Conservation (phyloP, 2,888 invertebrate genomes). For the Cataglyphis rosenhaueri region DNA sequence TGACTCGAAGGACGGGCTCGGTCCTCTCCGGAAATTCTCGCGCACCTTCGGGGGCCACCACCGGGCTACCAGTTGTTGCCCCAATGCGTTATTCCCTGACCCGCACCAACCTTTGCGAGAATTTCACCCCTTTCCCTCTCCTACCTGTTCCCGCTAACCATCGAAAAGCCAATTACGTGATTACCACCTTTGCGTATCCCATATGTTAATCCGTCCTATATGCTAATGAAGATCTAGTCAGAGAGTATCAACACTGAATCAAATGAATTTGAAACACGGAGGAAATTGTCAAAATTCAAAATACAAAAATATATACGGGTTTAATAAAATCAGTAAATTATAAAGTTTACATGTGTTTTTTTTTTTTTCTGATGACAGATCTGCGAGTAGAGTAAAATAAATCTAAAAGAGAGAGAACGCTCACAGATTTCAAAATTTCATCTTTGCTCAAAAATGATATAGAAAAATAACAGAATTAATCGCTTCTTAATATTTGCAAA, state of each 20-base stretch:
- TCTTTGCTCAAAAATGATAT: background rate
- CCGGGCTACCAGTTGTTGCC: slow-evolving; percentile 39
- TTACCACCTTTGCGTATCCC: slow-evolving; percentile 33
- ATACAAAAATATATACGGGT: background rate
- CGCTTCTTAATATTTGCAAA: background rate
- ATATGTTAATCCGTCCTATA: slow-evolving; percentile 32
- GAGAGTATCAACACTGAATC: background rate
- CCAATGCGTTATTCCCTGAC: slow-evolving; percentile 63
- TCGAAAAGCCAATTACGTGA: slow-evolving; percentile 46
- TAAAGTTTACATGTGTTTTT: background rate
- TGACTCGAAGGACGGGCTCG: slow-evolving; percentile 44
- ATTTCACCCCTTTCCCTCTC: slow-evolving; percentile 22
- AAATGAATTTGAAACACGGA: background rate
- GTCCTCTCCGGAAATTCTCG: slow-evolving; percentile 62
- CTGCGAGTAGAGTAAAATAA: background rate
- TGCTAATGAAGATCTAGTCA: slow-evolving; percentile 27
- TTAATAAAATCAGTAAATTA: slow-evolving; percentile 9
- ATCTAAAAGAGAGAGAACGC: background rate
- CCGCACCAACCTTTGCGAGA: slow-evolving; percentile 50
- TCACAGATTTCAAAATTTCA: background rate
- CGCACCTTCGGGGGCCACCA: slow-evolving; percentile 45
- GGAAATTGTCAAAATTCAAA: slow-evolving; percentile 1
- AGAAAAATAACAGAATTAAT: background rate
- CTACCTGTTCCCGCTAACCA: background rate
- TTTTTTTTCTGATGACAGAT: background rate